Evolutionary conservation across 2,113 vertebrate species (phyloP), one percentile per base, ranked within the genome.

Genomic region (Poeciliopsis occidentalis): DNA sequence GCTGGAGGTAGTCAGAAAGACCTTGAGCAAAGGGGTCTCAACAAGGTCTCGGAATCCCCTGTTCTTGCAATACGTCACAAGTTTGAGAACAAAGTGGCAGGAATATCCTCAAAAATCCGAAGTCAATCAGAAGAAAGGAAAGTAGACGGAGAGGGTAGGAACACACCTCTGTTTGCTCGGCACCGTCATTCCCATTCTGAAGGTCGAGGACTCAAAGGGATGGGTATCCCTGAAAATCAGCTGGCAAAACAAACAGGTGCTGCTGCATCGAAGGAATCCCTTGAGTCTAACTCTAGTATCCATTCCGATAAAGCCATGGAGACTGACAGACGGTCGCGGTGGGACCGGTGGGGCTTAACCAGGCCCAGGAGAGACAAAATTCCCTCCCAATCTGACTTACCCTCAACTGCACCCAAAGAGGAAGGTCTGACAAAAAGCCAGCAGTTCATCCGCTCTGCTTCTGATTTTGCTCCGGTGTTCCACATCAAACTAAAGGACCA

Each of bases 401-500:
- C 96, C 1, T 85, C 92, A 82, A 88, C 93, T 2, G 60, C 87
- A 72, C 80, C 89, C 71, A 86, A 70, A 75, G 96, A 96, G 31
- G 96, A 96, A 26, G 91, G 85, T n/a, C 39, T 74, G 0, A n/a
- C 89, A 0, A n/a, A 90, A 1, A 81, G 84, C 77, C 92, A 93
- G 68, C 91, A 90, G 5, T 96, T 95, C 0, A 64, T 90, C 0
- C 95, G 92, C 79, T 94, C 95, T 0, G 94, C 96, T 39, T 98
- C 97, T 88, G 97, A 99, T 82, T 99, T 98, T 22, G 96, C 96
- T 54, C 97, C 98, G 0, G 88, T 98, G 82, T 99, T 99, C 93
- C 97, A 98, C 89, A 97, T 99, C 91, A 97, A 98, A 80, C 92
- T 99, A 83, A 97, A 95, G 91, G 97, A 99, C 92, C 96, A 96